Evolutionary conservation across 1,140 invertebrate species (phyloP).

Genomic region (Planococcus citri): DNA sequence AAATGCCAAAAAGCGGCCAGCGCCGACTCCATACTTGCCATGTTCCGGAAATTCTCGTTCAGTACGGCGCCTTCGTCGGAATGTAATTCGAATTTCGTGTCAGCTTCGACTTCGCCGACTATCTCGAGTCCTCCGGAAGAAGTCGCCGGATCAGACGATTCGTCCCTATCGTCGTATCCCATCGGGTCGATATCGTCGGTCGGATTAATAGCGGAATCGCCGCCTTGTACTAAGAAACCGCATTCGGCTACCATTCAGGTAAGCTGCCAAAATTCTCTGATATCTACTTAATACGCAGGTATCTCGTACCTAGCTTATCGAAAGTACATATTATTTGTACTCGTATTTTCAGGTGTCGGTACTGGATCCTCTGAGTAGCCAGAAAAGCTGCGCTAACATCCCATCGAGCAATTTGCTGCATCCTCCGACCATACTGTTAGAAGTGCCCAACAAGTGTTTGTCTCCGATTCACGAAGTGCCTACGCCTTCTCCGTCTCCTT

Average conservation of each 20-base stretch:
- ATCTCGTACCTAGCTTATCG: not conserved
- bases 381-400: slow-evolving; percentile 36
- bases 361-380: slow-evolving; percentile 47
- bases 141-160: slow-evolving; percentile 46
- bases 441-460: slow-evolving; percentile 58
- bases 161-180: slow-evolving; percentile 42
- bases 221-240: slow-evolving; percentile 31
- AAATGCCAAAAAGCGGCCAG: slow-evolving; percentile 27
- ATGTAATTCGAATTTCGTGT: slow-evolving; percentile 40
- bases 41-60: slow-evolving; percentile 51
- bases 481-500: slow-evolving; percentile 49
- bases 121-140: slow-evolving; percentile 55
- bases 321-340: not conserved
- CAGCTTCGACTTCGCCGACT: slow-evolving; percentile 45
- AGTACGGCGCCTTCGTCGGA: slow-evolving; percentile 33
- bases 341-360: slow-evolving; percentile 47
- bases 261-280: not conserved
- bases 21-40: slow-evolving; percentile 59
- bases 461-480: slow-evolving; percentile 59
- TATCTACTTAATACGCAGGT: not conserved
- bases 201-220: slow-evolving; percentile 42
- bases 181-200: slow-evolving; percentile 34
- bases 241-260: slow-evolving; percentile 29
- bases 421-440: slow-evolving; percentile 53
- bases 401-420: slow-evolving; percentile 44